Base-by-base conservation (phyloP, 2,888 invertebrate genomes). In the Epinotia bilunana region DNA sequence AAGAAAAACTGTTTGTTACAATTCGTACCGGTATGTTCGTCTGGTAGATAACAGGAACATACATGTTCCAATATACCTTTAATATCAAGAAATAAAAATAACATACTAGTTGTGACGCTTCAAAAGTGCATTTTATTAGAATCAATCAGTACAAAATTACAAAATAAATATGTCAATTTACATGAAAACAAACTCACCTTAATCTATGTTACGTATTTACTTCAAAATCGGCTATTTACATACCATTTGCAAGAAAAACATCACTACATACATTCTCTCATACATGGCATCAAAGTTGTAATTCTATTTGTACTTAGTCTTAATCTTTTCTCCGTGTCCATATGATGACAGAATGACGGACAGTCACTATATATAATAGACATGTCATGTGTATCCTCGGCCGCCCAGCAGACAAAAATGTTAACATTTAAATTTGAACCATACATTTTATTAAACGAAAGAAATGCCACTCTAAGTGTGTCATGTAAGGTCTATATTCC, bases 121-220 rank as follows among this genome's bases (percentile, higher is more conserved):
- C 79, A 83, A 80, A 89, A 92, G 93, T 93, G 93, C 87, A 86
- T 88, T 92, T 92, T 87, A 92, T 92, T 91, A 90, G 85, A 86
- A 83, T 86, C 83, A 86, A 89, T 90, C 88, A 91, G 85, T 92
- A 91, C 86, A 91, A 88, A 87, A 84, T 86, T 88, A 86, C 84
- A 87, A 85, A 91, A 92, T 90, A 91, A 91, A 90, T 90, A 87
- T 84, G 82, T 13, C 16, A 80, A 82, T 83, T 83, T 87, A 87
- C 84, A 86, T 78, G 80, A 83, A 84, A 74, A 78, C 76, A 79
- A 76, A 78, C 76, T 67, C 70, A 60, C 67, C 76, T 79, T 78
- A 77, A 33, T 39, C 74, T 77, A 77, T 28, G 57, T 77, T 77
- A 79, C 73, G 71, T 57, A 73, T 65, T 60, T 70, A 68, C 20